Percentiles rank a stretch among this genome's conserved stretches.
These are phyloP conservation scores for Muntiacus reevesi DNA, from an alignment of 2,113 vertebrate genomes.

Conservation along the genomic window DNA sequence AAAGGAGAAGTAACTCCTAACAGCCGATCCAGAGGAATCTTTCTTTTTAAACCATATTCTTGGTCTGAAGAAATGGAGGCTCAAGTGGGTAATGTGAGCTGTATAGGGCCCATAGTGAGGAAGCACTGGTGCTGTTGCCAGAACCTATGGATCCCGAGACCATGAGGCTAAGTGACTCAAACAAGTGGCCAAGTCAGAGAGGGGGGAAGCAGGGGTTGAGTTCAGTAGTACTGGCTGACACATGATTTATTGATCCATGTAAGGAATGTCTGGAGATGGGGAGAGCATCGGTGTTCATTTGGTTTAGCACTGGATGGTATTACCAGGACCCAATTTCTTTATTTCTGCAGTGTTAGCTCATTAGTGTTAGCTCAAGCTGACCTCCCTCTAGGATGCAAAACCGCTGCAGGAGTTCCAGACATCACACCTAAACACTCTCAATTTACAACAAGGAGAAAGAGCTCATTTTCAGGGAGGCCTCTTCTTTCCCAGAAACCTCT, in stretches of 20 bases:
- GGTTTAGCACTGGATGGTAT: neutral
- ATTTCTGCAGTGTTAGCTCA: neutral
- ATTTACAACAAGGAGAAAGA: neutral
- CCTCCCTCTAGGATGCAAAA: neutral
- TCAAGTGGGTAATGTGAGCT: neutral
- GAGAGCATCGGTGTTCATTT: too few relatives aligned
- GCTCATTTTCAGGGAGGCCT: neutral
- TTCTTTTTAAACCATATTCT: fast-evolving
- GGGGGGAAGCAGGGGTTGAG: neutral
- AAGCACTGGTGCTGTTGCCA: neutral
- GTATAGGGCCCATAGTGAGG: fast-evolving
- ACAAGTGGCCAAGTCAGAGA: neutral
- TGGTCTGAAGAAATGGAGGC: neutral
- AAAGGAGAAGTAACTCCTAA: neutral
- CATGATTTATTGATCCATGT: fast-evolving
- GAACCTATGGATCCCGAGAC: neutral
- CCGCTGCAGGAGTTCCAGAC: neutral
- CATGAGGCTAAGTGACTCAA: neutral
- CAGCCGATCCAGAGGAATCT: fast-evolving
- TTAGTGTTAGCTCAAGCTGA: neutral
- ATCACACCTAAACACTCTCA: neutral
- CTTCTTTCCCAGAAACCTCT: neutral
- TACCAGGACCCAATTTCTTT: neutral
- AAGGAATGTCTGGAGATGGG: neutral
- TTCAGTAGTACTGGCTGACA: neutral